A percentile compares a stretch with the other conserved stretches of the same genome.
phyloP scores from a whole-genome alignment of 2,113 vertebrate species.

The Tamias sibiricus region DNA sequence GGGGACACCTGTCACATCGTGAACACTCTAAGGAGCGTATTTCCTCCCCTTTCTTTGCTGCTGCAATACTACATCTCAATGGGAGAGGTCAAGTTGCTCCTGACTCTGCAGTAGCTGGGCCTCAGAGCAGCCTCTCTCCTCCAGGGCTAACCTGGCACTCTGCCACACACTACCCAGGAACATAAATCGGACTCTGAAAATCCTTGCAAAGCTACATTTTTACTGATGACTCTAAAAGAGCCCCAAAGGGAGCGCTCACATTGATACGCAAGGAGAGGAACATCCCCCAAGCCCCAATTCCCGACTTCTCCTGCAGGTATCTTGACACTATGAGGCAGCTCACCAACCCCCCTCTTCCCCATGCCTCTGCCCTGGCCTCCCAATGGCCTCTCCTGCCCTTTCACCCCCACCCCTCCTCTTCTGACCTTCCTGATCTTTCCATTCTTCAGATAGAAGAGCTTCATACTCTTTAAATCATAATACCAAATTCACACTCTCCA shows the following conservation, averaged over 20 bases:
- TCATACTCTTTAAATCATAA: neutral
- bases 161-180: neutral
- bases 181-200: neutral
- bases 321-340: neutral
- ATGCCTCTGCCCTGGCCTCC: neutral
- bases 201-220: conserved; percentile 41
- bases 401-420: neutral
- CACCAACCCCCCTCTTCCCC: rapidly evolving
- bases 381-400: neutral
- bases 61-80: neutral
- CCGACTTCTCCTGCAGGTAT: neutral
- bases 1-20: neutral
- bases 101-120: neutral
- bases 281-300: neutral
- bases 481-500: neutral
- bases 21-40: neutral
- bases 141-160: neutral
- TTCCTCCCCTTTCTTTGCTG: neutral
- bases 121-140: neutral
- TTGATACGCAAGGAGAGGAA: neutral
- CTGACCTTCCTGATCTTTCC: neutral
- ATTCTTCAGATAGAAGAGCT: neutral
- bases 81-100: neutral
- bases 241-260: neutral
- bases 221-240: conserved; percentile 9